Evolutionary conservation across 2,888 invertebrate species (phyloP).

Genomic region (Cerastis rubricosa): DNA sequence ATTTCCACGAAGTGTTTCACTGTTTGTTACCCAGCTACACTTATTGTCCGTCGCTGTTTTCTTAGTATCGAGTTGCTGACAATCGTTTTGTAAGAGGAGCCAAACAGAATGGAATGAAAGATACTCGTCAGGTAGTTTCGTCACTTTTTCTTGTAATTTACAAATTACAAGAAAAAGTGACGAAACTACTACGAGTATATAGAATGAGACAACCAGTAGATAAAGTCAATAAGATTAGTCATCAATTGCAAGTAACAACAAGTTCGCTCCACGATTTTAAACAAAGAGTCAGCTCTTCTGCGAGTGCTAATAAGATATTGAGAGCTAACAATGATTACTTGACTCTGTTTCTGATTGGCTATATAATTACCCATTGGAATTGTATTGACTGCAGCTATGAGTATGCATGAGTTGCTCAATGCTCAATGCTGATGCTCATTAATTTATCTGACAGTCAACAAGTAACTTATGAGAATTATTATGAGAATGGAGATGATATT

Average conservation of each 20-base stretch:
- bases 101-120: conserved; percentile 42
- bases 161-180: too few species aligned
- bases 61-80: conserved; percentile 71
- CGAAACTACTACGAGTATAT: too few species aligned
- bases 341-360: conserved; percentile 4
- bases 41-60: conserved; percentile 77
- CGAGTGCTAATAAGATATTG: conserved; percentile 25
- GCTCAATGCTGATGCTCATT: too few species aligned
- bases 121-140: conserved; percentile 11
- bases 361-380: conserved; percentile 4
- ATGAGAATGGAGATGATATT: not conserved
- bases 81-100: conserved; percentile 55
- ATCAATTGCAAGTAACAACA: conserved; percentile 64
- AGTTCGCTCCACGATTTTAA: conserved; percentile 57
- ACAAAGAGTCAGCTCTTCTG: conserved; percentile 64
- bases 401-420: conserved; percentile 4
- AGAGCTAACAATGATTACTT: conserved; percentile 32
- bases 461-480: conserved; percentile 3
- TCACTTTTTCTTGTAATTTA: conserved; percentile 16
- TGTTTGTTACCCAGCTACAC: conserved; percentile 73
- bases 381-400: not conserved
- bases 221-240: conserved; percentile 55
- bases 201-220: conserved; percentile 5
- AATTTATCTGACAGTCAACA: conserved; percentile 6
- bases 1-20: conserved; percentile 79